Conservation (phyloP, 2,797 vertebrate species). For the Tadarida brasiliensis region DNA sequence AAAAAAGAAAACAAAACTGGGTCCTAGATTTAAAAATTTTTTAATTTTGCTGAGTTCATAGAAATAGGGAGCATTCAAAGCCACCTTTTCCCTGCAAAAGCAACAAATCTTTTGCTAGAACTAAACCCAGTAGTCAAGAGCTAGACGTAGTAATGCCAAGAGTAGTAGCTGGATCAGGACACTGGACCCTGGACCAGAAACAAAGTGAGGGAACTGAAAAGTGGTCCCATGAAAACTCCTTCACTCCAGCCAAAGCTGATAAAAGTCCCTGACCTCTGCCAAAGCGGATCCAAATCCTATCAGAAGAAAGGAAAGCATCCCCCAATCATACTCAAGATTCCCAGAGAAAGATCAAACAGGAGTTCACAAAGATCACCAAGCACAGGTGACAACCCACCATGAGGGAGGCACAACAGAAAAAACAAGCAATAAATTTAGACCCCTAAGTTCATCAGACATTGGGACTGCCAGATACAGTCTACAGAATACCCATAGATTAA, state of each 20-base stretch:
- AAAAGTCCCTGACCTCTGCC: neutral
- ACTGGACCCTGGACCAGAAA: neutral
- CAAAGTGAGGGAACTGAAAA: neutral
- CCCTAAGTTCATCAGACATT: neutral
- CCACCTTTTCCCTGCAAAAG: neutral
- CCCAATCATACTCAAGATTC: neutral
- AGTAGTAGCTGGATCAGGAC: neutral
- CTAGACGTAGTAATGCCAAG: neutral
- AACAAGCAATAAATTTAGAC: neutral
- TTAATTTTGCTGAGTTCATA: neutral
- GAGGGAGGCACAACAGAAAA: neutral
- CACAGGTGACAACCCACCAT: neutral
- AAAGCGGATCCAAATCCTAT: neutral
- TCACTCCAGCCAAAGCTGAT: neutral
- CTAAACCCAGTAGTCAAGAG: neutral
- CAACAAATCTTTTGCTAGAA: slow-evolving; percentile 12
- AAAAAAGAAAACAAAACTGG: neutral
- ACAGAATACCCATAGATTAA: neutral
- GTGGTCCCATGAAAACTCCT: neutral
- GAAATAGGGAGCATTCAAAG: neutral
- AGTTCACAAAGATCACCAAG: neutral
- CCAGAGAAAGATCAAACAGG: neutral
- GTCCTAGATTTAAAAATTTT: neutral
- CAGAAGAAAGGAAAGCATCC: neutral
- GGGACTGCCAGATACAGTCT: neutral